phyloP scores from a whole-genome alignment of 2,888 invertebrate species.

The Chirona hameri region DNA sequence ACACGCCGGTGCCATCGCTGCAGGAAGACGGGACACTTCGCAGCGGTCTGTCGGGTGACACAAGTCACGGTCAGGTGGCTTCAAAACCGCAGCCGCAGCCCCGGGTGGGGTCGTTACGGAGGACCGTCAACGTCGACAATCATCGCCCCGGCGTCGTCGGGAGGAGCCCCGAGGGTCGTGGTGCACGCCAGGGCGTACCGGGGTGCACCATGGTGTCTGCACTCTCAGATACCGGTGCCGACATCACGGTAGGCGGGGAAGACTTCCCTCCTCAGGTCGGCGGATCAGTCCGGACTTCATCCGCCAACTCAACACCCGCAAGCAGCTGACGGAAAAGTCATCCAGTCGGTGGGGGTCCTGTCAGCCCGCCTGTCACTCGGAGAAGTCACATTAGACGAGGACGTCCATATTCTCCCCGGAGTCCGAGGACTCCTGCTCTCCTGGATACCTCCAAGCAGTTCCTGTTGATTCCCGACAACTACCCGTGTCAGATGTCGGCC shows the following conservation, averaged over 20 bases:
- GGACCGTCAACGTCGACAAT: neutral
- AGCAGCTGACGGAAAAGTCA: constrained; percentile 30
- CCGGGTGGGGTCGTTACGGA: neutral
- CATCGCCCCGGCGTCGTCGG: neutral
- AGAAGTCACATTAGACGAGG: too few relatives aligned
- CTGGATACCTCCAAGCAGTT: too few relatives aligned
- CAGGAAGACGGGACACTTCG: neutral
- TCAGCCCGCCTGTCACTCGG: too few relatives aligned
- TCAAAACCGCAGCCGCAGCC: neutral
- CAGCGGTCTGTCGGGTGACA: neutral
- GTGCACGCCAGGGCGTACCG: neutral
- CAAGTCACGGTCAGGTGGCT: neutral
- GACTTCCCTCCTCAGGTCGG: neutral
- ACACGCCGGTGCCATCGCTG: neutral
- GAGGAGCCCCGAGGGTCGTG: neutral
- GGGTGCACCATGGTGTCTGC: neutral
- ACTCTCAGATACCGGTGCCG: neutral
- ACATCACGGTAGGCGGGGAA: neutral
- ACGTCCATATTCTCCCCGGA: too few relatives aligned
- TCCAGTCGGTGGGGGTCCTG: neutral
- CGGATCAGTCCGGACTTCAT: neutral
- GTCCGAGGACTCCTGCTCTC: too few relatives aligned
- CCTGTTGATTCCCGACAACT: too few relatives aligned
- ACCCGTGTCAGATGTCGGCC: too few relatives aligned
- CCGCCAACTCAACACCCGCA: neutral